A percentile compares a stretch with the other conserved stretches of the same genome.
Conservation (phyloP, 2,797 vertebrate species). For the Loris lydekkerianus region DNA sequence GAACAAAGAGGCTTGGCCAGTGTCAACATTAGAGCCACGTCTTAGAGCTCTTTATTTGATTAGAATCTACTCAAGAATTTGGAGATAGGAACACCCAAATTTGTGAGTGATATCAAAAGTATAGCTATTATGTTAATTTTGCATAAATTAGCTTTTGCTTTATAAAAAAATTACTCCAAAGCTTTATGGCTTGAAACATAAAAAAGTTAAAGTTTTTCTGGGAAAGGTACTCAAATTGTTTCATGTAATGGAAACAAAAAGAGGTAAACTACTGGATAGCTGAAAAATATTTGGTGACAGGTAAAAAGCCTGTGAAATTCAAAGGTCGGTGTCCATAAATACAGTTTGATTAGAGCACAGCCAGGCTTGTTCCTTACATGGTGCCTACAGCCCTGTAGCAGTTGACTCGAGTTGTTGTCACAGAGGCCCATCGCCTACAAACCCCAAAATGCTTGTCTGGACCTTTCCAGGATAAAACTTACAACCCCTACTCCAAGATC, state of each 20-base stretch:
- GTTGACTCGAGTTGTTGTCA: neutral
- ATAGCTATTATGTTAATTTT: neutral
- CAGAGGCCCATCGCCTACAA: neutral
- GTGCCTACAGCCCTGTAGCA: neutral
- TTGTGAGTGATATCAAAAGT: neutral
- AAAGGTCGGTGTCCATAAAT: neutral
- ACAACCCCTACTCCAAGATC: neutral
- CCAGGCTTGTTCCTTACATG: neutral
- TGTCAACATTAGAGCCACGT: neutral
- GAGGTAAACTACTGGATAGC: no score
- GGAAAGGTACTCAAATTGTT: no score
- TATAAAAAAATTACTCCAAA: neutral
- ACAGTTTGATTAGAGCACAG: neutral
- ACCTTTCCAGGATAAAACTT: neutral
- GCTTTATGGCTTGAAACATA: neutral
- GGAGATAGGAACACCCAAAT: neutral
- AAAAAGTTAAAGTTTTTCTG: no score
- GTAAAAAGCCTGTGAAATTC: neutral
- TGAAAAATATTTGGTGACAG: neutral
- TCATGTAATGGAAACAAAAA: no score
- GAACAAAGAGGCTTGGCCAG: neutral
- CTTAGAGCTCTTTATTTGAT: constrained; percentile 14
- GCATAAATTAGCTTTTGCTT: neutral
- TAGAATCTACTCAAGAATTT: neutral
- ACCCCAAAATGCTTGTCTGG: neutral